A percentile compares a stretch with the other conserved stretches of the same genome.
These are phyloP conservation scores for Vidua chalybeata DNA, from an alignment of 2,113 vertebrate species.

Conservation along the genomic window DNA sequence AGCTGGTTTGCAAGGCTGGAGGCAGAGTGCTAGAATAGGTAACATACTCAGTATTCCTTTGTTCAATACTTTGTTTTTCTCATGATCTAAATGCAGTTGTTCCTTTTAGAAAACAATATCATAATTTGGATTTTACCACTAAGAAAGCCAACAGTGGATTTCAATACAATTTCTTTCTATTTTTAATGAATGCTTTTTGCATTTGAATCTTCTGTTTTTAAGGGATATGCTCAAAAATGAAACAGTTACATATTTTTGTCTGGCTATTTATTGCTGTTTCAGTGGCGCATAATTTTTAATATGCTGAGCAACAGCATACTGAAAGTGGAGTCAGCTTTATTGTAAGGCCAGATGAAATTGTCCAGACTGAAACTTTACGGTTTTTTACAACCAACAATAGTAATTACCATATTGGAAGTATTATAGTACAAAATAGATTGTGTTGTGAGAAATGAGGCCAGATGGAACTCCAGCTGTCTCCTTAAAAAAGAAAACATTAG, in stretches of 20 bases:
- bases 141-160: not conserved
- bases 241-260: not conserved
- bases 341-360: not conserved
- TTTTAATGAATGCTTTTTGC: not conserved
- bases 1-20: not conserved
- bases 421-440: slow-evolving; percentile 40
- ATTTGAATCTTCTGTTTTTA: not conserved
- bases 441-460: slow-evolving; percentile 51
- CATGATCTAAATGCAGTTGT: not conserved
- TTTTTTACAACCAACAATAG: not conserved
- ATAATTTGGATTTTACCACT: not conserved
- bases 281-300: not conserved
- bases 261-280: not conserved
- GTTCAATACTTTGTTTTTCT: not conserved
- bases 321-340: slow-evolving; percentile 1
- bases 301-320: not conserved
- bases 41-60: not conserved
- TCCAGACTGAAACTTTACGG: not conserved
- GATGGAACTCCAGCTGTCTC: slow-evolving; percentile 67
- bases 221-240: not conserved
- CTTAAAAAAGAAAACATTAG: slow-evolving; percentile 51
- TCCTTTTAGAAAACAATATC: not conserved
- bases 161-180: not conserved
- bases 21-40: not conserved
- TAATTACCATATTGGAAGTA: slow-evolving; percentile 44